phyloP scores from a whole-genome alignment of 2,888 invertebrate species.

The Trissolcus japonicus region DNA sequence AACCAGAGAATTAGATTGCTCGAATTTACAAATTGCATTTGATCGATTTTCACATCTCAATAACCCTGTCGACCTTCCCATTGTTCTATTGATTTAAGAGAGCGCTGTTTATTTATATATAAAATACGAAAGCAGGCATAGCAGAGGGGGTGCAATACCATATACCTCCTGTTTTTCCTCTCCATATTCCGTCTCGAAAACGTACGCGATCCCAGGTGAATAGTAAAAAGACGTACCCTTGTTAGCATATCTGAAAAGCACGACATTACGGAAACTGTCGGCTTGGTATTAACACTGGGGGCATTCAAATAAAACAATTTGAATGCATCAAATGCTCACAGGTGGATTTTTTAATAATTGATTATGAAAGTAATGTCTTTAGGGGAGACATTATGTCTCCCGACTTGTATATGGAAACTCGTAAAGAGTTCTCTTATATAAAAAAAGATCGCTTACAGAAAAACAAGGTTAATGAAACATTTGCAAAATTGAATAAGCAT shows the following conservation, averaged over 20 bases:
- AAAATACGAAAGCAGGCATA: conserved; percentile 41
- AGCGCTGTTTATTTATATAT: conserved; percentile 51
- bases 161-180: conserved; percentile 42
- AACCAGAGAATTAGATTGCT: conserved; percentile 35
- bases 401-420: too few species aligned
- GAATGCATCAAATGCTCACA: conserved; percentile 6
- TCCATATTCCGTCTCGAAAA: conserved; percentile 45
- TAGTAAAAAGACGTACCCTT: conserved; percentile 56
- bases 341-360: conserved; percentile 10
- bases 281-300: conserved; percentile 26
- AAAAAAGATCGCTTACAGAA: background rate
- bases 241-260: conserved; percentile 54
- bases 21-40: conserved; percentile 48
- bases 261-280: conserved; percentile 31
- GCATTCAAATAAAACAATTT: conserved; percentile 41
- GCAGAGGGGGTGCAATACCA: conserved; percentile 19
- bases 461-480: background rate
- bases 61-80: conserved; percentile 7
- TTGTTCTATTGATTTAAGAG: conserved; percentile 47
- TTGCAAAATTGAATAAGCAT: background rate
- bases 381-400: too few species aligned
- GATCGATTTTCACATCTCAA: conserved; percentile 45
- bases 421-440: background rate
- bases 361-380: too few species aligned
- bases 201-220: conserved; percentile 53